Base-by-base conservation (phyloP, 2,888 invertebrate genomes). In the Zaprionus lineosus region DNA sequence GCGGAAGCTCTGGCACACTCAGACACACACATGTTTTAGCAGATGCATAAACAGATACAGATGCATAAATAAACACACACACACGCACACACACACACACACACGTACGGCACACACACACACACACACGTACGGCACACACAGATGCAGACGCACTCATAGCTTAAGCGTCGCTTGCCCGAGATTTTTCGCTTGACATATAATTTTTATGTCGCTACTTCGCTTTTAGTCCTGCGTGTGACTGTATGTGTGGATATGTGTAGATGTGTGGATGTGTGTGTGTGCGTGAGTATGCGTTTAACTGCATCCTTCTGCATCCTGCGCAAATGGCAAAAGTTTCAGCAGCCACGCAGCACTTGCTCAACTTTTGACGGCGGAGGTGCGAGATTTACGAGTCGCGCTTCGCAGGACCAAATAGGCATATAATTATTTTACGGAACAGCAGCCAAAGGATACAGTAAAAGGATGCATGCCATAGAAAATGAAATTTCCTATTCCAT, bases 101-200 rank as follows among this genome's bases (percentile, higher is more conserved):
- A 28, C 39, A 37, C 16, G 19, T 21, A 7, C 21, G 28, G 12
- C 9, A 18, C 41, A 50, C 24, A 34, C 12, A 24, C 1, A 28
- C 8, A 19, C 28, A 47, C 26, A 14, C 9, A 14, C 12, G 18
- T 15, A 31, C 3, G 9, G 12, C 11, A 58, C 50, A 50, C 34
- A 41, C 50, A 64, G 55, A 61, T 60, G 64, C n/a, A n/a, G n/a
- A n/a, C n/a, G n/a, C n/a, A n/a, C n/a, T n/a, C n/a, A n/a, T n/a
- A n/a, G n/a, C 43, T 76, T 52, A 62, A 81, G 62, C 65, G 57
- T 36, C 60, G 59, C 43, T 43, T 78, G 73, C 60, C 64, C 53
- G 61, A 75, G 74, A 75, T 71, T 77, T 74, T 66, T 62, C 74
- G 79, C 85, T 86, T 85, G 84, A 74, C 76, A 85, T 74, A 84